phyloP scores from a whole-genome alignment of 2,113 vertebrate species.

The Pseudonaja textilis region DNA sequence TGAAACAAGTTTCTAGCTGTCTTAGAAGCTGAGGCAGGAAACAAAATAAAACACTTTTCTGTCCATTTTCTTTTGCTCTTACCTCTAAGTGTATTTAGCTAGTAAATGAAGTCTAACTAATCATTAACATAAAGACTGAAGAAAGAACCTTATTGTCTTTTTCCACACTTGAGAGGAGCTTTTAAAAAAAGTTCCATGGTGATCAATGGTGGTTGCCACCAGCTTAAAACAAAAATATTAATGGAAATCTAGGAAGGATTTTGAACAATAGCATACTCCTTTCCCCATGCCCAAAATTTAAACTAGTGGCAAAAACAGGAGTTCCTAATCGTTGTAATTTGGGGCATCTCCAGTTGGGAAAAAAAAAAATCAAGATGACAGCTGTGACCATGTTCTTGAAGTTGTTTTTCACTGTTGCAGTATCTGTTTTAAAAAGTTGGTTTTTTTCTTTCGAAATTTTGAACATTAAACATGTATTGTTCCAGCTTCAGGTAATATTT shows the following conservation, averaged over 20 bases:
- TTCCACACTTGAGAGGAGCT: not conserved
- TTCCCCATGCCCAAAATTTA: not conserved
- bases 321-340: not conserved
- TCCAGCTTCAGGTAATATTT: not conserved
- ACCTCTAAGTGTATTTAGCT: not conserved
- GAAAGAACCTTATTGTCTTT: not conserved
- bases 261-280: not conserved
- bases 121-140: not conserved
- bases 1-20: not conserved
- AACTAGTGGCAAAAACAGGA: not conserved
- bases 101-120: not conserved
- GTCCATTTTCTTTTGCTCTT: not conserved
- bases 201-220: not conserved
- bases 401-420: too few species aligned
- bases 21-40: not conserved
- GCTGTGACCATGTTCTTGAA: not conserved
- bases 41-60: not conserved
- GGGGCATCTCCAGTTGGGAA: not conserved
- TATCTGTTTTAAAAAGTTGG: too few species aligned
- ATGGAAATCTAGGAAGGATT: not conserved
- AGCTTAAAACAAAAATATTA: not conserved
- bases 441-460: not conserved
- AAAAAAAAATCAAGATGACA: not conserved
- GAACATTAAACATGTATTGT: not conserved
- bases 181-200: not conserved